Base-by-base conservation (phyloP, 2,797 vertebrate genomes). In the Aselliscus stoliczkanus region DNA sequence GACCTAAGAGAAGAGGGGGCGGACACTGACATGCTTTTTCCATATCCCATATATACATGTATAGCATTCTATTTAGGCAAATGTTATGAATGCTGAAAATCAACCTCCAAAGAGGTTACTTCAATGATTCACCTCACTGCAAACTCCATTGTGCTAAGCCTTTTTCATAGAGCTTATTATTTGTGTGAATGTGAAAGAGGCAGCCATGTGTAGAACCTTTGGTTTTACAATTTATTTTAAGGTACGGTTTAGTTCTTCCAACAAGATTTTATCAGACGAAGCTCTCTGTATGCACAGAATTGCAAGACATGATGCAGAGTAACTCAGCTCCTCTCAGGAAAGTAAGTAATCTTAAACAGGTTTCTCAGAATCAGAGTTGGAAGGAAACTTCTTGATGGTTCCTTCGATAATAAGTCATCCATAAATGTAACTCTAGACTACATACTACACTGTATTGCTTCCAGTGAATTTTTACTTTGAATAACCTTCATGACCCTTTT, bases 161-260 rank as follows among this genome's bases (percentile, higher is more conserved):
- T 0, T 90, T 84, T 94, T 70, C 52, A 72, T 44, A 80, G 31
- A 80, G 25, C 34, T 93, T 89, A 58, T 27, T 52, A 93, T 92
- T 44, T 94, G n/a, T 88, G 29, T 44, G 11, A 81, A 89, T 77
- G 15, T 44, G 50, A 75, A 83, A 81, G 83, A 85, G 77, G 67
- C 17, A 62, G 20, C 31, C 47, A 81, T 13, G 85, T 56, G 39
- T 13, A 90, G 76, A 91, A 86, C 2, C 56, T 90, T 87, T 37
- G 27, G 44, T 92, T 95, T 96, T 77, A 47, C 15, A 70, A 85
- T 54, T 96, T 92, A 69, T 56, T 95, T 93, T 94, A 94, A 88
- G 56, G 39, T 52, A 85, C 72, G 6, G 5, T 82, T 93, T 65
- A 90, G 87, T 62, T 80, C 56, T 87, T 85, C 56, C 34, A 56